Evolutionary conservation across 2,888 invertebrate species (phyloP).

Genomic region (Podabrus alpinus): DNA sequence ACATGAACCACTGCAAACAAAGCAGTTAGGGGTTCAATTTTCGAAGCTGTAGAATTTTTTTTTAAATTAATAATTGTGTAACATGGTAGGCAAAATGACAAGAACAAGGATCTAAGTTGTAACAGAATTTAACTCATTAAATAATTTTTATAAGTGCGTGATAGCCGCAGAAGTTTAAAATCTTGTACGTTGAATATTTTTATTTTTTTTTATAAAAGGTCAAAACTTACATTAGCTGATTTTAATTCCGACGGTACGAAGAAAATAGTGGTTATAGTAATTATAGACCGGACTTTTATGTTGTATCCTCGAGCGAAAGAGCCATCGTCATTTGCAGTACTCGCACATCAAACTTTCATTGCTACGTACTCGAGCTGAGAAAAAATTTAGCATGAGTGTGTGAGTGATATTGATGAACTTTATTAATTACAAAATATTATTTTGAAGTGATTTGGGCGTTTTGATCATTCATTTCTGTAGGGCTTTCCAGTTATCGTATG

Average conservation of each 20-base stretch:
- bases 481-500: conserved; percentile 14
- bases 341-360: conserved; percentile 16
- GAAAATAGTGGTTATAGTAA: conserved; percentile 30
- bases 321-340: conserved; percentile 21
- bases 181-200: conserved; percentile 8
- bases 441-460: conserved; percentile 18
- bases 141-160: conserved; percentile 17
- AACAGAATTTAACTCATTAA: background rate
- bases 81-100: background rate
- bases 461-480: conserved; percentile 10
- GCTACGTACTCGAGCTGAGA: background rate
- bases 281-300: conserved; percentile 27
- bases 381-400: background rate
- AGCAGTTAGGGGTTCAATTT: too few relatives aligned
- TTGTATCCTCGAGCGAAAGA: conserved; percentile 21
- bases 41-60: too few relatives aligned
- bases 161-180: conserved; percentile 22
- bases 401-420: background rate
- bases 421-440: background rate
- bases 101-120: background rate
- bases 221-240: conserved; percentile 27
- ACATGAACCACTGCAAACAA: too few relatives aligned
- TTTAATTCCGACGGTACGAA: conserved; percentile 27
- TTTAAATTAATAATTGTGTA: background rate
- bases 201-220: conserved; percentile 20